Percentiles rank a stretch among this genome's conserved stretches.
phyloP scores from a whole-genome alignment of 35 echinoderm and acorn worm genomes.

The Ptychodera flava region DNA sequence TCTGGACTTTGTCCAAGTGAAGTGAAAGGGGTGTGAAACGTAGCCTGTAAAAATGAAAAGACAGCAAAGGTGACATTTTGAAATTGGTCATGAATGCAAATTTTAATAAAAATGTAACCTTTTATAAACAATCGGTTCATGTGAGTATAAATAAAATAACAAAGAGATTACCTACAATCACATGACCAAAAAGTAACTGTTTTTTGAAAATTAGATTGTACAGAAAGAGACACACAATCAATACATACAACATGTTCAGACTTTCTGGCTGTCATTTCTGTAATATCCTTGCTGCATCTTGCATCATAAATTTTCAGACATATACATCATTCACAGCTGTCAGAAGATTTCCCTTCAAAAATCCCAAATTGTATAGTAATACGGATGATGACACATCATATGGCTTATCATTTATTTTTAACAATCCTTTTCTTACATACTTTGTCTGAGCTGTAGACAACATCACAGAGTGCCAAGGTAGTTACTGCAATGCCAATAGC shows the following conservation, averaged over 20 bases:
- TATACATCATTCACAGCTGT: too few species aligned
- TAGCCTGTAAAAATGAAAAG: constrained; percentile 4
- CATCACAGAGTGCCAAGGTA: constrained; percentile 5
- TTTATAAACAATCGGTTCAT: neutral
- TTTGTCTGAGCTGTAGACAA: constrained; percentile 10
- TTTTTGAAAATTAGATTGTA: too few species aligned
- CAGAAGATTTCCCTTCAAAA: too few species aligned
- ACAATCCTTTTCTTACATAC: neutral
- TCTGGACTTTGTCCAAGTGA: constrained; percentile 19
- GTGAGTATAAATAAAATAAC: too few species aligned
- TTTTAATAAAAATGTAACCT: neutral
- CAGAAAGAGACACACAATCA: too few species aligned
- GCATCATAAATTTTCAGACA: too few species aligned
- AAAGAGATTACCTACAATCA: too few species aligned
- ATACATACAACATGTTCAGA: too few species aligned
- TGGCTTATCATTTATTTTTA: neutral
- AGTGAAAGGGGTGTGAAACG: constrained; percentile 30
- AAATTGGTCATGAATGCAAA: neutral
- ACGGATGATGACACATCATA: neutral
- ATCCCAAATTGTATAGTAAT: neutral
- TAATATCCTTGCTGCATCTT: too few species aligned
- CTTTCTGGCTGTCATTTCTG: too few species aligned
- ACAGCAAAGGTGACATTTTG: neutral
- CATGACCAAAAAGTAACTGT: too few species aligned
- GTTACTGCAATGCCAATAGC: constrained; percentile 22